Evolutionary conservation across 92 coral and sea anemone genomes (phyloP), one percentile per base, ranked within the genome.

Genomic region (Porites evermanni): DNA sequence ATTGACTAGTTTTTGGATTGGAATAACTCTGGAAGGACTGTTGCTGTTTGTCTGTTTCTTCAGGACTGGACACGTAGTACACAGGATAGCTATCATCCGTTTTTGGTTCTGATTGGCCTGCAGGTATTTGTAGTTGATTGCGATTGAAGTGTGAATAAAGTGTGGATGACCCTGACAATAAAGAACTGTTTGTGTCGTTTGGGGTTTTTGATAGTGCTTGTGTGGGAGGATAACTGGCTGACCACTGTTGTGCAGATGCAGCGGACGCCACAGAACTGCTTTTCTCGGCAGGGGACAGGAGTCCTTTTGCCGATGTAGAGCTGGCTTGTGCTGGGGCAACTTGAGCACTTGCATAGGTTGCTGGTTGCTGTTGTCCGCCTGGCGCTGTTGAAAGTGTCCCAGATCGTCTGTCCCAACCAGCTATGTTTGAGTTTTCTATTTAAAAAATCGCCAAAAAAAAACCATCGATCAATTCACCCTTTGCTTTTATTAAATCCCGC

Each of bases 341-440:
- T 60, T 59, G 38, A 58, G 72, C 86, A 61, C 58, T 63, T 17
- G 59, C 60, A 58, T 82, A 72, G 79, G 79, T 83, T 83, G 80
- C 87, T 83, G 74, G 87, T 83, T 83, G 87, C 87, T 83, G 80
- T 83, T 83, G 87, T 74, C 87, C 87, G 26, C 47, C 56, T 51
- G 19, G 65, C n/a, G 64, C 60, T 51, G 56, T 72, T 24, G 73
- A 13, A 63, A 80, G 44, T 16, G 70, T 26, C 21, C 64, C 53
- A 50, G 73, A 72, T 63, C 51, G 50, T 59, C 64, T 74, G 26
- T 83, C 53, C 80, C 64, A 74, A 65, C 26, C 64, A 64, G 32
- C 74, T 73, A 59, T 51, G 53, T 18, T 64, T 13, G 64, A 74
- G 80, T 63, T 24, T 50, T 73, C 87, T 83, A 11, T 83, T 82